phyloP scores from a whole-genome alignment of 2,113 vertebrate genomes.

The Irena cyanogastra region DNA sequence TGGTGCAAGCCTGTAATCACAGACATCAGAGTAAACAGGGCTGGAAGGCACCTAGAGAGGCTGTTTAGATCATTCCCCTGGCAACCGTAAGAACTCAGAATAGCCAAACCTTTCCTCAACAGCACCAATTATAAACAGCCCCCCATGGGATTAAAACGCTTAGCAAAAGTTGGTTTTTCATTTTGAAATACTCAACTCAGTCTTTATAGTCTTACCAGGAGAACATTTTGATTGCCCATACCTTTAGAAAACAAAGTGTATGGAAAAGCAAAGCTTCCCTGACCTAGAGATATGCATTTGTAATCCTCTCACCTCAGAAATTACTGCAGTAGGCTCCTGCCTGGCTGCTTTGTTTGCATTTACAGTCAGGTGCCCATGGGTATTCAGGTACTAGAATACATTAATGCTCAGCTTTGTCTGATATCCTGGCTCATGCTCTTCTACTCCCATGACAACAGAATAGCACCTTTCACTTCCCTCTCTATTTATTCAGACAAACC shows the following conservation, averaged over 20 bases:
- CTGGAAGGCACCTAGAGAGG: neutral
- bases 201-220: neutral
- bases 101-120: neutral
- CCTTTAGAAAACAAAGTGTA: neutral
- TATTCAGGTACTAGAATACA: fast-evolving
- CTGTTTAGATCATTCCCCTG: neutral
- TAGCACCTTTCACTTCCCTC: neutral
- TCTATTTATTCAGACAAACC: constrained; percentile 66
- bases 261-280: neutral
- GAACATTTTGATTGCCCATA: neutral
- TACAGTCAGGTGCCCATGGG: neutral
- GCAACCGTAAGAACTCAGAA: neutral
- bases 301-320: neutral
- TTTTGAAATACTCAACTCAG: neutral
- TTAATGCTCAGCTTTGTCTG: neutral
- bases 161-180: neutral
- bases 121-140: neutral
- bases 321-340: neutral
- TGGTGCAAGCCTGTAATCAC: neutral
- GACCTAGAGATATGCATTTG: neutral
- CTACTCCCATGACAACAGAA: neutral
- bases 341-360: neutral
- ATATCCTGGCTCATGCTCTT: neutral
- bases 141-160: neutral
- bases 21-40: neutral